Base-by-base conservation (phyloP, 2,113 vertebrate species). In the Willisornis vidua region DNA sequence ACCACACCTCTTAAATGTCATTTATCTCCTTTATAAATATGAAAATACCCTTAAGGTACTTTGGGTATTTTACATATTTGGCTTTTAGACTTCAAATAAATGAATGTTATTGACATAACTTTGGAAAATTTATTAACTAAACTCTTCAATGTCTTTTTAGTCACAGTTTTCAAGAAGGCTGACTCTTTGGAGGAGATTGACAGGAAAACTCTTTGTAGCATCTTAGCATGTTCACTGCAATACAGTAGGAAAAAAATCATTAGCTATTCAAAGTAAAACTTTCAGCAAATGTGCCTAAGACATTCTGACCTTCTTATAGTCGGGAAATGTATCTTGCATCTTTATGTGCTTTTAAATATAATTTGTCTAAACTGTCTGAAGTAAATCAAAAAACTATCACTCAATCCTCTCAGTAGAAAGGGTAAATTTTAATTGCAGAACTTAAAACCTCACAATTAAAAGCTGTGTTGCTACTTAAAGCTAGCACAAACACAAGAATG, bases 371-470 rank as follows among this genome's bases (percentile, higher is more conserved):
- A 98, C 98, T 99, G 98, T 99, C 99, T 98, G 98, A 98, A 99
- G 98, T 98, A 99, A 99, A 99, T 99, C 97, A 99, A 98, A 99
- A 96, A 98, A 95, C 97, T 95, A 98, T 98, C 98, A 98, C 98
- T 99, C 98, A 97, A 97, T 98, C 97, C 97, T 98, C 98, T 98
- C 98, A 98, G 98, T 98, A 98, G 98, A 97, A 98, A 99, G 98
- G 98, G 98, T 98, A 98, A 98, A 99, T 99, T 99, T 99, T 99
- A 99, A 99, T 99, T 99, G 98, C 98, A 98, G 98, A 99, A 99
- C 98, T 99, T 99, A 99, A 99, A 99, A 99, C 98, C 98, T 98
- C 98, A 99, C 98, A 99, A 99, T 99, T 99, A 99, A 98, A 99
- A 98, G 97, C 98, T 98, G 98, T 98, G 98, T 89, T 98, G 98